Percentiles rank a stretch among this genome's conserved stretches.
Conservation (phyloP, 2,113 vertebrate genomes). For the Gopherus flavomarginatus region DNA sequence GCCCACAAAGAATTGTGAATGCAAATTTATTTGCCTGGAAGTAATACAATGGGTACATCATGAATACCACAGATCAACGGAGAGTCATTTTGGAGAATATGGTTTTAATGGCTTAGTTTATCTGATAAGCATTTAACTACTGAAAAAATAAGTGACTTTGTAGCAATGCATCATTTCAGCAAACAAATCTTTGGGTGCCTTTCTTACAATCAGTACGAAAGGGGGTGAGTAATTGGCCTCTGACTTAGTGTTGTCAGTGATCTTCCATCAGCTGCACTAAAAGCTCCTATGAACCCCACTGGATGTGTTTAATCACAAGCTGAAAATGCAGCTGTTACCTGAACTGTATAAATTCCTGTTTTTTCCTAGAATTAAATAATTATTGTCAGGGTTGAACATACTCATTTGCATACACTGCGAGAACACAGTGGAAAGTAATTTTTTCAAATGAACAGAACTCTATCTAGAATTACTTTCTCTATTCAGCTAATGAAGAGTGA, state of each 20-base stretch:
- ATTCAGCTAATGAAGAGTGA: background rate
- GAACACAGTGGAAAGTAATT: background rate
- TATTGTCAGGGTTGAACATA: too few species aligned
- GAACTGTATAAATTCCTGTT: background rate
- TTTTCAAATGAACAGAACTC: background rate
- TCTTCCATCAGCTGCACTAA: background rate
- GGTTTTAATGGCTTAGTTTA: background rate
- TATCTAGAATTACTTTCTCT: too few species aligned
- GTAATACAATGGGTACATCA: background rate
- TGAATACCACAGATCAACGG: background rate
- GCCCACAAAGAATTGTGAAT: background rate
- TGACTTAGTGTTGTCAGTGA: background rate
- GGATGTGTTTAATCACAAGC: background rate
- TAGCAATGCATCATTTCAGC: background rate
- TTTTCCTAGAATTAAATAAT: background rate
- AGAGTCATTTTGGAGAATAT: background rate
- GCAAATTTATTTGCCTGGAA: background rate
- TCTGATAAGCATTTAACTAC: background rate
- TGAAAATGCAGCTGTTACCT: background rate
- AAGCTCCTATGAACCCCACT: background rate
- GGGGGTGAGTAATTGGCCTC: background rate
- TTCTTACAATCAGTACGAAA: background rate
- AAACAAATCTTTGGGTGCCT: background rate
- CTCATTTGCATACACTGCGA: background rate
- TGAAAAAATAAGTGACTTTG: background rate